Evolutionary conservation across 2,888 invertebrate genomes (phyloP), one percentile per base, ranked within the genome.

Genomic region (Reticulitermes lucifugus): DNA sequence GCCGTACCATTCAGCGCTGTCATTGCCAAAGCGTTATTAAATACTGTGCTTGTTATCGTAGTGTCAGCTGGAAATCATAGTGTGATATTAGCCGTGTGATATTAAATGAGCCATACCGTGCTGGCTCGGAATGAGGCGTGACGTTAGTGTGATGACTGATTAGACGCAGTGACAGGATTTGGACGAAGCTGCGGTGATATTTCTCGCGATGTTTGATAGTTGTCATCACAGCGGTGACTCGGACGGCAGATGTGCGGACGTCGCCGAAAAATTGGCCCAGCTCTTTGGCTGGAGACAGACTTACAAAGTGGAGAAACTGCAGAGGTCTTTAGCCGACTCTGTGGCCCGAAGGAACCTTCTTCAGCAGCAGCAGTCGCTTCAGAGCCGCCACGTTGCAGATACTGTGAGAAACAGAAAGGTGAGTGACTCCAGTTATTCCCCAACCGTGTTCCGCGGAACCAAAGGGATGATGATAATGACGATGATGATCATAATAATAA

Each of bases 261-360:
- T 96, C 89, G 95, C 96, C 12, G 95, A 95, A 89, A 96, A 96
- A 91, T 90, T 96, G 87, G 95, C 94, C 88, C 94, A 95, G 87
- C 92, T 96, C 87, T 96, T 96, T 89, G 95, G 95, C 85, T 96
- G 96, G 96, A 92, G 96, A 88, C 96, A 96, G 90, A 96, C 95
- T 14, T 96, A 96, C 89, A 95, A 95, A 87, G 96, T 96, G 87
- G 95, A 96, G 89, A 95, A 95, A 90, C 92, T 95, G 88, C 96
- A 96, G 89, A 93, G 94, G 89, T 93, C 93, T 88, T 92, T 94
- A 90, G 83, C 85, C 46, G 84, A 59, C 65, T 83, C 81, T 22
- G 77, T 82, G 46, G 55, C 55, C 7, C 43, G 81, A 14, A 81
- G 65, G 46, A 55, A 81, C 14, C 29, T 51, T 22, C 84, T 70